A percentile compares a stretch with the other conserved stretches of the same genome.
phyloP scores from a whole-genome alignment of 2,888 invertebrate genomes.

The Phortica magna region DNA sequence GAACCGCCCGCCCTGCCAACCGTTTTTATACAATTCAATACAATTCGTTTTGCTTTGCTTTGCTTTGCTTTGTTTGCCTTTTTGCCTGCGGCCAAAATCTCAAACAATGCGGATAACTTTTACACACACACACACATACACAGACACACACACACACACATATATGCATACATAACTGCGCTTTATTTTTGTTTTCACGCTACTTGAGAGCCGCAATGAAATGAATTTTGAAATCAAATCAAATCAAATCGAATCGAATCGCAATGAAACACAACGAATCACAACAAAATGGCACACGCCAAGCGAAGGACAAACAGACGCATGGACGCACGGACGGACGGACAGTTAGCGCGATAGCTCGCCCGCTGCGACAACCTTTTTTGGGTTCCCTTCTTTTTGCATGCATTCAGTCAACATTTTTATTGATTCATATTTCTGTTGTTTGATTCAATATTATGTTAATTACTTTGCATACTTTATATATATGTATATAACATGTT shows the following conservation, averaged over 20 bases:
- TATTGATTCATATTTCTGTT: background rate
- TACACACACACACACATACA: background rate
- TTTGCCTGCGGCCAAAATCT: slow-evolving; percentile 39
- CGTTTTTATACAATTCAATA: background rate
- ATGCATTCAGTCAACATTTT: background rate
- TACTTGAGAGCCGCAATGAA: background rate
- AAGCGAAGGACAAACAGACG: background rate
- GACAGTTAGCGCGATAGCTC: background rate
- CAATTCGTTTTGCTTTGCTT: background rate
- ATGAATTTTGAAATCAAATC: background rate
- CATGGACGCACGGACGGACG: background rate
- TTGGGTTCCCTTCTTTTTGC: background rate
- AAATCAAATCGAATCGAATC: background rate
- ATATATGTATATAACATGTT: too few relatives aligned
- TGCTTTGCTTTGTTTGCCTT: slow-evolving; percentile 1
- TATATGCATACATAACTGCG: background rate
- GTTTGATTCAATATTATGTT: background rate
- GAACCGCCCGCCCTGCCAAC: too few relatives aligned
- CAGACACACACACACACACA: slow-evolving; percentile 2
- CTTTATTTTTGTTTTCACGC: background rate
- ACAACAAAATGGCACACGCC: background rate
- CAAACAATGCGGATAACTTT: slow-evolving; percentile 26
- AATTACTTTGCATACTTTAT: background rate
- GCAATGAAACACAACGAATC: background rate
- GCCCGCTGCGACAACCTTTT: background rate